phyloP scores from a whole-genome alignment of 2,888 invertebrate species.

The Habrosyne pyritoides region DNA sequence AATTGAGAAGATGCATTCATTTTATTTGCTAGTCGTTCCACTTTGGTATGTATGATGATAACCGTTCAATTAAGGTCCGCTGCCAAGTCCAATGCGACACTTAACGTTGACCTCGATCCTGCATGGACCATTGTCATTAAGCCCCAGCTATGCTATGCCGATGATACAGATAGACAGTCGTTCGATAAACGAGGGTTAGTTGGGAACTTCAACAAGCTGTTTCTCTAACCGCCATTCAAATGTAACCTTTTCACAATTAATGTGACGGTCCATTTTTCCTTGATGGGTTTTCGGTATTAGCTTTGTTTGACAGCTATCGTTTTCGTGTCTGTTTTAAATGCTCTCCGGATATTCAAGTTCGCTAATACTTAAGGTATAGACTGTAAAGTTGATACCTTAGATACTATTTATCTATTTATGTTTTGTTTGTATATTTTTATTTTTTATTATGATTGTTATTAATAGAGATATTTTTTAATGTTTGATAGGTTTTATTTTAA shows the following conservation, averaged over 20 bases:
- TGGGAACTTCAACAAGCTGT: constrained; percentile 43
- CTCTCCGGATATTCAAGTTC: constrained; percentile 54
- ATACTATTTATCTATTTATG: no score
- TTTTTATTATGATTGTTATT: no score
- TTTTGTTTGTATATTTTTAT: no score
- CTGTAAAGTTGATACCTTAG: no score
- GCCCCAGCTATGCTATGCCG: constrained; percentile 58
- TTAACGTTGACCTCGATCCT: constrained; percentile 73
- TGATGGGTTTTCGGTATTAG: constrained; percentile 35
- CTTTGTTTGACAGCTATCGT: constrained; percentile 48
- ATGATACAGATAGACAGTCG: constrained; percentile 58
- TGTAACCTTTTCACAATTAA: constrained; percentile 36
- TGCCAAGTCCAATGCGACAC: constrained; percentile 72
- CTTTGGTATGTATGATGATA: constrained; percentile 51
- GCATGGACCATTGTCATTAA: constrained; percentile 75
- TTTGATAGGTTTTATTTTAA: no score
- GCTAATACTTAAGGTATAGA: no score
- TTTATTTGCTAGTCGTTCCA: constrained; percentile 16
- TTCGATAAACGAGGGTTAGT: constrained; percentile 69
- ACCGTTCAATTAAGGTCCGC: constrained; percentile 66
- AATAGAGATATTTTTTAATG: no score
- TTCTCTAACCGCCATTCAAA: constrained; percentile 35
- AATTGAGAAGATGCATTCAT: background rate
- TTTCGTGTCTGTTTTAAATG: constrained; percentile 65
- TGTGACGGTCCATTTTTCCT: constrained; percentile 46